phyloP scores from a whole-genome alignment of 2,113 vertebrate genomes.

The Caretta caretta region DNA sequence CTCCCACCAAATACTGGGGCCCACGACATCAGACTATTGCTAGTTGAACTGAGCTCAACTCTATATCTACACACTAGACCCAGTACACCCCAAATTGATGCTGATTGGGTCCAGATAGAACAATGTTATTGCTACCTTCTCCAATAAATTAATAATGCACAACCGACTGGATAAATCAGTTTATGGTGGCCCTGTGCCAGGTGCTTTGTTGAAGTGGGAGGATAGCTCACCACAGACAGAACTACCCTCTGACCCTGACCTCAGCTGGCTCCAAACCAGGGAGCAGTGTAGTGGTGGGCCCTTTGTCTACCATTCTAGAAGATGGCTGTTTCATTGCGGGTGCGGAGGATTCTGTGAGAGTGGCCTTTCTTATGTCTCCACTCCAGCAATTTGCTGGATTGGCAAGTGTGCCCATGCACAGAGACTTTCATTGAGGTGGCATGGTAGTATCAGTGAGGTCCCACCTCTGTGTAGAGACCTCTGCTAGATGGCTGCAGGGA shows the following conservation, averaged over 20 bases:
- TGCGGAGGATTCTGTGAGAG: background rate
- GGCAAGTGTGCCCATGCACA: rapidly evolving
- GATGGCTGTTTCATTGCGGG: rapidly evolving
- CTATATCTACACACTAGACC: background rate
- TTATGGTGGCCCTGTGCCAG: background rate
- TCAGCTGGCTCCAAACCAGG: background rate
- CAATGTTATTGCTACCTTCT: background rate
- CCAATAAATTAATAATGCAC: background rate
- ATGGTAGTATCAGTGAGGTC: background rate
- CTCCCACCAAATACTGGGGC: background rate
- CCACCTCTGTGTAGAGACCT: background rate
- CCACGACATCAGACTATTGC: background rate
- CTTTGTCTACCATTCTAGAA: background rate
- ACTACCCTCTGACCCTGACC: background rate
- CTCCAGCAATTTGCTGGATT: background rate
- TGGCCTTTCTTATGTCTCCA: background rate
- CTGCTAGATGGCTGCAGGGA: background rate
- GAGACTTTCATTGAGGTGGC: rapidly evolving
- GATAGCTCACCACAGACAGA: background rate
- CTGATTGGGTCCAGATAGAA: background rate
- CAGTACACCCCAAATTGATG: background rate
- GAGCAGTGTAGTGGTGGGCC: background rate
- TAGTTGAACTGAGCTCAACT: background rate
- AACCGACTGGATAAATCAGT: background rate
- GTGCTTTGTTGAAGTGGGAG: background rate